Evolutionary conservation across 2,888 invertebrate genomes (phyloP), one percentile per base, ranked within the genome.

Genomic region (Pyrrhia umbra): DNA sequence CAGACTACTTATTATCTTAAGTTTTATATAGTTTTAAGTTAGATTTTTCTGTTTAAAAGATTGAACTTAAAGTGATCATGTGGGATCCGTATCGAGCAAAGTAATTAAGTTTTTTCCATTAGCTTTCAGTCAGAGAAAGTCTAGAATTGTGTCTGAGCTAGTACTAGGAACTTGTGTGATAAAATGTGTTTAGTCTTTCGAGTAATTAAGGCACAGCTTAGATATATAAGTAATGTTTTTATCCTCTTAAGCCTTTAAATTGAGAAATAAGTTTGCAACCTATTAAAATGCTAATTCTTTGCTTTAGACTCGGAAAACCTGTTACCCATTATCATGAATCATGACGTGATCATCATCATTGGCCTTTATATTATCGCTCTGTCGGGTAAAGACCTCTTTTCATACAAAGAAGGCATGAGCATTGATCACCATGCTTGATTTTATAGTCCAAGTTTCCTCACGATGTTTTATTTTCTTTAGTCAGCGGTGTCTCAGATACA

Each of bases 81-180:
- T 30, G 30, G 10, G 30, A 30, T 30, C 30, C 30, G 10, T 30
- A 30, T 30, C 30, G 30, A 8, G 30, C 30, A 13, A 30, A 34
- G 34, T 34, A 34, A 34, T 34, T 34, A 34, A n/a, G 34, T 34
- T 34, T 34, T n/a, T 34, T 34, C 34, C n/a, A 34, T 34, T 34
- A 34, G 34, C 34, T 34, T n/a, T 34, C 34, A 34, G 30, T 30
- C n/a, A n/a, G n/a, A 34, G 3, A 5, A 34, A 34, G 34, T 34
- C 34, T 34, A 34, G 34, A 34, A 34, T 34, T 34, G 34, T 34
- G 34, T 34, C 34, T n/a, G n/a, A n/a, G n/a, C 34, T 34, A 34
- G n/a, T 34, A 34, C 13, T 34, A n/a, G 13, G 34, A 34, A 34
- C 34, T 34, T 34, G 34, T 34, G 34, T n/a, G 34, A 13, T 13